Base-by-base conservation (phyloP, 2,797 vertebrate species). In the Mastacembelus armatus region DNA sequence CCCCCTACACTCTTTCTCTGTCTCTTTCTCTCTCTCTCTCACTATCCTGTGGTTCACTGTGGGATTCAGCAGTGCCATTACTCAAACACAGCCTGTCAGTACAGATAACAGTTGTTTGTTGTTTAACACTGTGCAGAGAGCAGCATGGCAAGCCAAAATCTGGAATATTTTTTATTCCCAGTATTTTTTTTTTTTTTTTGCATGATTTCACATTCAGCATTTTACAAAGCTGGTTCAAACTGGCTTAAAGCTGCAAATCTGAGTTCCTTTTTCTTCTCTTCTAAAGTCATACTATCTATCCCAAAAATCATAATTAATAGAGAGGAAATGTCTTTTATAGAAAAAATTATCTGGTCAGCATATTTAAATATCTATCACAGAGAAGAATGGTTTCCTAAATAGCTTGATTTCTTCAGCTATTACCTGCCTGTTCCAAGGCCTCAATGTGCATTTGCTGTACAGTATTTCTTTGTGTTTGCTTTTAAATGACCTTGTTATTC, bases 61-160 rank as follows among this genome's bases (percentile, higher is more conserved):
- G 63, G 74, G 74, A 85, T 83, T 86, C 79, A 77, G 76, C 66
- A 21, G 73, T 81, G 72, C 66, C 81, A 81, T 90, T 87, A 81
- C 76, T 90, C 85, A 86, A 88, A 85, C 84, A 83, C 77, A 83
- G 80, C 71, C 73, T 85, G 79, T 89, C 81, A 83, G 65, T 71
- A 71, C 59, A 80, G 73, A 89, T 86, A 78, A 82, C 72, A 66
- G 72, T 80, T 87, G 66, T 85, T 85, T 85, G 80, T 85, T 86
- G 77, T 85, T 84, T 77, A 80, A 88, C 77, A 77, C 73, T 81
- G 73, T 83, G 85, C 76, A 87, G 79, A 85, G 56, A 49, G 57
- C 52, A 56, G 47, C 51, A 71, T 47, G 35, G 74, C 32, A 47
- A 71, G 67, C 64, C 76, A 72, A 60, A 71, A 82, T 87, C 71